Evolutionary conservation across 2,888 invertebrate genomes (phyloP), one percentile per base, ranked within the genome.

Genomic region (Syrista parreyssii): DNA sequence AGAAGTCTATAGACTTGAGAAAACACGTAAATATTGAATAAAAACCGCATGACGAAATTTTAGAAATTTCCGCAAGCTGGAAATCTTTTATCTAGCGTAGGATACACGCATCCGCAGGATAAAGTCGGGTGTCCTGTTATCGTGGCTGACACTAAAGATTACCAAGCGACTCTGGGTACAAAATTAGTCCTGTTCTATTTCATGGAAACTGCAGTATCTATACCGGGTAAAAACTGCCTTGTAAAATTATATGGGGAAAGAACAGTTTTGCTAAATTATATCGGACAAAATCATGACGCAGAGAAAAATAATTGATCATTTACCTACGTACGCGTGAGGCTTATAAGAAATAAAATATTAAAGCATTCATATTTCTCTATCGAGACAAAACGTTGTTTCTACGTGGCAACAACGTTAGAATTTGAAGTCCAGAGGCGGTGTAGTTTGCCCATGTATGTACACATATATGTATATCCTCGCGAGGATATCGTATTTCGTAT

Each of bases 71-170:
- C n/a, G n/a, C 69, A 9, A 69, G 30, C 32, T 32, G 34, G n/a
- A 73, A 73, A 35, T 71, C 32, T 72, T 79, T 82, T 85, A 85
- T 85, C 85, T 74, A 68, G 73, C 34, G n/a, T n/a, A 82, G 81
- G 84, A 85, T 82, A 79, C 76, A 78, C 71, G 79, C 85, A 84
- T 85, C 85, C 85, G 85, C 75, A 80, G 79, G 85, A 85, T 85
- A 85, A 82, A 74, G 72, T 35, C 31, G n/a, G 30, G 23, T 68
- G 74, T 78, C 81, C 80, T 78, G 40, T 40, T 40, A 4, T 40
- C 40, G 15, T 40, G 40, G 40, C 15, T 4, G 40, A 6, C 1
- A 40, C 15, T 15, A 40, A 40, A 40, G 15, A 40, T 40, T 40
- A 40, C 40, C 40, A 40, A 40, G 15, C 15, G 40, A 40, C 40